Evolutionary conservation across 1,140 invertebrate genomes (phyloP).

Genomic region (Trissolcus basalis): DNA sequence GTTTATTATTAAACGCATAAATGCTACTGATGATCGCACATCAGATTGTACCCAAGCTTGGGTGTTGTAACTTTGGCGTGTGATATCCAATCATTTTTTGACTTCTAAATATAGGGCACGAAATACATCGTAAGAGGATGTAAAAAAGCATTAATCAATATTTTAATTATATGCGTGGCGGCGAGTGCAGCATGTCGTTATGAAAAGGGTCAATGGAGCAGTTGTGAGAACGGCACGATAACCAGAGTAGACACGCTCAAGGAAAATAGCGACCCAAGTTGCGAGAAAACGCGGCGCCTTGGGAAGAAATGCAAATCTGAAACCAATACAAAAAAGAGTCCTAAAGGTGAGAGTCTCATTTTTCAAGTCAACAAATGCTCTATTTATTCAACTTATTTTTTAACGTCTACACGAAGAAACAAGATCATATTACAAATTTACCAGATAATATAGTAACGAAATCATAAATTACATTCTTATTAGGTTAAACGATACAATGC

Average conservation of each 20-base stretch:
- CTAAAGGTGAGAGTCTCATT: conserved; percentile 75
- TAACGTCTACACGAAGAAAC: too few species aligned
- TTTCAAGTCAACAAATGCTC: too few species aligned
- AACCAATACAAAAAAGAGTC: conserved; percentile 78
- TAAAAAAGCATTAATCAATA: conserved; percentile 50
- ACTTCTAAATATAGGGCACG: too few species aligned
- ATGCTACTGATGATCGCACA: too few species aligned
- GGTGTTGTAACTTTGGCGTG: too few species aligned
- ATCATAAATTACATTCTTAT: too few species aligned
- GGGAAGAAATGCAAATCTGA: conserved; percentile 86
- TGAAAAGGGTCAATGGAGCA: conserved; percentile 85
- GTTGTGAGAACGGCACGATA: conserved; percentile 83
- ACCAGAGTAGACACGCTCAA: conserved; percentile 84
- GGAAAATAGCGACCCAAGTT: conserved; percentile 83
- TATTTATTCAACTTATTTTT: not conserved
- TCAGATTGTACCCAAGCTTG: too few species aligned
- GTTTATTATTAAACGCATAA: too few species aligned
- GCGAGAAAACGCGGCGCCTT: conserved; percentile 82
- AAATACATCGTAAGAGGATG: not conserved
- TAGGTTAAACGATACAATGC: too few species aligned
- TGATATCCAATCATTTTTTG: too few species aligned
- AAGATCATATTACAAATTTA: too few species aligned
- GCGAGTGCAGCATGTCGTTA: conserved; percentile 82
- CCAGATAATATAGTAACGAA: too few species aligned
- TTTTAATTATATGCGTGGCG: conserved; percentile 62